phyloP scores from a whole-genome alignment of 2,113 vertebrate genomes.

The Ranitomeya imitator region DNA sequence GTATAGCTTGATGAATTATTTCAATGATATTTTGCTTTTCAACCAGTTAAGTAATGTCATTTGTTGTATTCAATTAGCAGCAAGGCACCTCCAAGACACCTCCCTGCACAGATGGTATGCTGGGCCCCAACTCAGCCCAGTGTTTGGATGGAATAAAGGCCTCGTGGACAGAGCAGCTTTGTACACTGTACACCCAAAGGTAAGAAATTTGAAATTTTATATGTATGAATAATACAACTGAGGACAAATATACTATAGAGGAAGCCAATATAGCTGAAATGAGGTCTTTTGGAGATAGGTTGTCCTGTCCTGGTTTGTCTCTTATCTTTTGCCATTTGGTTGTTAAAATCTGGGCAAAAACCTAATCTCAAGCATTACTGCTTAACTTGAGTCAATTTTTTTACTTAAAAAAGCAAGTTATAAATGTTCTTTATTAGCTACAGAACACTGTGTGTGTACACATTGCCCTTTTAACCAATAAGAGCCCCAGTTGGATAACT shows the following conservation, averaged over 20 bases:
- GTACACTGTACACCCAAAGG: slow-evolving; percentile 66
- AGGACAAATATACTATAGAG: not conserved
- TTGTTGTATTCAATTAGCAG: not conserved
- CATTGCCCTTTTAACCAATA: too few species aligned
- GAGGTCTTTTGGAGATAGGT: not conserved
- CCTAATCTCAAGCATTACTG: not conserved
- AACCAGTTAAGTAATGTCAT: not conserved
- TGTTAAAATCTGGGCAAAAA: not conserved
- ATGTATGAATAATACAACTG: not conserved
- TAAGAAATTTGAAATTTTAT: slow-evolving; percentile 57
- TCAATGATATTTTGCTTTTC: not conserved
- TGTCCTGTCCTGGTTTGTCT: not conserved
- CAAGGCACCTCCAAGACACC: slow-evolving; percentile 37
- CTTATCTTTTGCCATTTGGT: not conserved
- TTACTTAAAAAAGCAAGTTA: too few species aligned
- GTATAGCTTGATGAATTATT: not conserved
- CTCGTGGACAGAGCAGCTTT: slow-evolving; percentile 68
- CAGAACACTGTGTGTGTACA: too few species aligned
- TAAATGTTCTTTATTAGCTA: too few species aligned
- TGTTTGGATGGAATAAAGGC: slow-evolving; percentile 69
- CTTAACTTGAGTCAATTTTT: too few species aligned
- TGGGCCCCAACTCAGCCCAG: slow-evolving; percentile 69
- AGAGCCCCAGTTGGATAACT: too few species aligned
- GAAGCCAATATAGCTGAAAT: not conserved
- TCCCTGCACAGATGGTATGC: slow-evolving; percentile 72